Percentiles rank a stretch among this genome's conserved stretches.
These are phyloP conservation scores for Pangasius macronema DNA, from an alignment of 2,797 vertebrate genomes.

Conservation along the genomic window DNA sequence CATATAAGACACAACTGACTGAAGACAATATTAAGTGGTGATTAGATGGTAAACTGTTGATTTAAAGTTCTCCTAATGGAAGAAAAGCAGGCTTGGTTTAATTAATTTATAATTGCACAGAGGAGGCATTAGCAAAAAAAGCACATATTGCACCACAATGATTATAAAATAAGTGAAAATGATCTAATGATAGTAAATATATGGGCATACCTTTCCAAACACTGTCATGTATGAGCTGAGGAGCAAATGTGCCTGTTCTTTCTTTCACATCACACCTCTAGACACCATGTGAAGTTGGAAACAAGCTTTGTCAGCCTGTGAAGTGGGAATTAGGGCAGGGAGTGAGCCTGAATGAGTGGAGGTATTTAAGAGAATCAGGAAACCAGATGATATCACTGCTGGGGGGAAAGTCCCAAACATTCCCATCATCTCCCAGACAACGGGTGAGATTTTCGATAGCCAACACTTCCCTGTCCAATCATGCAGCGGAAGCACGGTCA, in stretches of 20 bases:
- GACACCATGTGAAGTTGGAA: conserved; percentile 49
- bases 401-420: conserved; percentile 78
- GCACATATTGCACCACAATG: background rate
- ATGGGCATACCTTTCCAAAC: conserved; percentile 6
- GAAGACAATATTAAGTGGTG: background rate
- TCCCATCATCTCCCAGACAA: conserved; percentile 78
- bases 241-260: background rate
- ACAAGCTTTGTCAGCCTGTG: conserved; percentile 73
- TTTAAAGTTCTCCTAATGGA: background rate
- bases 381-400: conserved; percentile 76
- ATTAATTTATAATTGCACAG: background rate
- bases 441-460: conserved; percentile 77
- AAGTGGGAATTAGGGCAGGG: conserved; percentile 68
- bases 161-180: background rate
- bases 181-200: conserved; percentile 1
- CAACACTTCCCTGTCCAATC: conserved; percentile 76
- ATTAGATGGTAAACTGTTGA: background rate
- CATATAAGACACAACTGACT: conserved; percentile 3
- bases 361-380: conserved; percentile 77
- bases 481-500: conserved; percentile 74
- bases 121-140: background rate
- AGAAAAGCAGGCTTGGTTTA: background rate
- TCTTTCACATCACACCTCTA: background rate
- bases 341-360: conserved; percentile 68
- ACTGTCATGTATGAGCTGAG: background rate